Evolutionary conservation across 2,888 invertebrate genomes (phyloP).

Genomic region (Acanthosoma haemorrhoidale): DNA sequence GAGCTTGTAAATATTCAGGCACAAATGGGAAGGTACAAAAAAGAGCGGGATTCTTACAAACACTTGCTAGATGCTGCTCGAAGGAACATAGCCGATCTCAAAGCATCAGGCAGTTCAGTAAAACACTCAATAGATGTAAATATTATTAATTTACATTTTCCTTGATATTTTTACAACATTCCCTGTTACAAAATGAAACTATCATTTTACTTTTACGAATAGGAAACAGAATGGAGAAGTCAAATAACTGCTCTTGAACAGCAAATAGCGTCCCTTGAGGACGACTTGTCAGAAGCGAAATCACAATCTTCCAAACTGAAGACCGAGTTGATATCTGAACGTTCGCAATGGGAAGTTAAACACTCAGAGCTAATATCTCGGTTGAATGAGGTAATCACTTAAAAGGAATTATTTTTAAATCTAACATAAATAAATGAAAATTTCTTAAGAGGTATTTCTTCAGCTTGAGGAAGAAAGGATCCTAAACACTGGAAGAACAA

Average conservation of each 20-base stretch:
- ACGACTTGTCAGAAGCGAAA: slow-evolving; percentile 78
- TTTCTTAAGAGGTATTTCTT: no score
- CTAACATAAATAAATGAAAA: background rate
- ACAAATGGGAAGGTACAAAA: slow-evolving; percentile 69
- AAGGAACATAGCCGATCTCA: slow-evolving; percentile 37
- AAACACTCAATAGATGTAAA: slow-evolving; percentile 30
- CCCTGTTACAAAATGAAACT: background rate
- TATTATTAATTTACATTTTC: background rate
- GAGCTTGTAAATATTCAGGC: slow-evolving; percentile 77
- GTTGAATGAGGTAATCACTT: slow-evolving; percentile 63
- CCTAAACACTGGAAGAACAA: slow-evolving; percentile 73
- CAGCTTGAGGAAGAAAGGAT: slow-evolving; percentile 82
- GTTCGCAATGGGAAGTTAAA: slow-evolving; percentile 78
- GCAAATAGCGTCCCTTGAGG: slow-evolving; percentile 78
- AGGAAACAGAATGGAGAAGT: slow-evolving; percentile 55
- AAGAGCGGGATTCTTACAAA: slow-evolving; percentile 82
- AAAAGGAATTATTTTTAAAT: background rate
- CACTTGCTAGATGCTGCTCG: slow-evolving; percentile 86
- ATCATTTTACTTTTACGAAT: background rate
- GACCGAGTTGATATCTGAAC: slow-evolving; percentile 84
- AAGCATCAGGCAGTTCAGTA: slow-evolving; percentile 23
- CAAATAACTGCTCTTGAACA: slow-evolving; percentile 72
- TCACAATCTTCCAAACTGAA: slow-evolving; percentile 76
- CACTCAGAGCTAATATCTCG: slow-evolving; percentile 82
- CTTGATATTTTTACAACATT: background rate